phyloP scores from a whole-genome alignment of 2,888 invertebrate species.

The Blomia tropicalis region DNA sequence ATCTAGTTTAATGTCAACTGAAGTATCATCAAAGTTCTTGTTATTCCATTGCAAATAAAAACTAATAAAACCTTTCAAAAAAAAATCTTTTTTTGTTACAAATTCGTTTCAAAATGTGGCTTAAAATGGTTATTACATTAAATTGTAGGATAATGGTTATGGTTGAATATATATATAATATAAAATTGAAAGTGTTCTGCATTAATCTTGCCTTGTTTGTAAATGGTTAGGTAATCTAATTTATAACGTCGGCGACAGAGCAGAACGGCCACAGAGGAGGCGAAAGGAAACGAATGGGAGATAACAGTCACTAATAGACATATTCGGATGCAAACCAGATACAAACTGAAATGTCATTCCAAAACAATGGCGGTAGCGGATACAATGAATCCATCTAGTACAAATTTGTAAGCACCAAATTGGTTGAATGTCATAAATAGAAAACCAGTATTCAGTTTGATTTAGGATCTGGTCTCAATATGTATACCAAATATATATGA shows the following conservation, averaged over 20 bases:
- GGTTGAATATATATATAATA: neutral
- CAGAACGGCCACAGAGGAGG: no score
- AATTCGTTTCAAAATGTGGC: neutral
- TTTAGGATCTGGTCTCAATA: no score
- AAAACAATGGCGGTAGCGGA: no score
- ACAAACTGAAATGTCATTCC: neutral
- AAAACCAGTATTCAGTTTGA: no score
- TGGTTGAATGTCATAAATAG: neutral
- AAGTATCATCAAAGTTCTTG: neutral
- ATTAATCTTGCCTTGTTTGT: no score
- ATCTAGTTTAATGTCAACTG: neutral
- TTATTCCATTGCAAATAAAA: neutral
- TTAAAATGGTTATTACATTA: neutral
- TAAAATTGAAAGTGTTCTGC: no score
- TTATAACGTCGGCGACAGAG: neutral
- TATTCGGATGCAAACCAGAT: conserved; percentile 13
- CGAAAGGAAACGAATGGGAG: no score
- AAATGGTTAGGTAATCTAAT: neutral
- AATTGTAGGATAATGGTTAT: neutral
- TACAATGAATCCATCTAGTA: no score
- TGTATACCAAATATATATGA: no score
- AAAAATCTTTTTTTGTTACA: neutral
- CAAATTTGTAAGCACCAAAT: neutral
- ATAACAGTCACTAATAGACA: neutral
- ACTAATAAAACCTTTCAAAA: neutral